phyloP scores from a whole-genome alignment of 2,113 vertebrate genomes.

The Corapipo altera region DNA sequence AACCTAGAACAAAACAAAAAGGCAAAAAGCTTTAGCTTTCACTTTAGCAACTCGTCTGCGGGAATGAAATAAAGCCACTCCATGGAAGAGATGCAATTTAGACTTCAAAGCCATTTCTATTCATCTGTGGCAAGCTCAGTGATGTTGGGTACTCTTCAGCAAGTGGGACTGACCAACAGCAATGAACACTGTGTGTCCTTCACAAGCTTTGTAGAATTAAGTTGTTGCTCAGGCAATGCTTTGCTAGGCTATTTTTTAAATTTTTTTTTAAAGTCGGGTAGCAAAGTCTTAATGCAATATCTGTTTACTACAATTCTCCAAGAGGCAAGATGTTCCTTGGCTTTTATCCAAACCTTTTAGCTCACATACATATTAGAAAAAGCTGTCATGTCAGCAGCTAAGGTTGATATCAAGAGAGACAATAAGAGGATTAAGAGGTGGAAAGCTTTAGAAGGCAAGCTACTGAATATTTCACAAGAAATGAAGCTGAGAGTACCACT shows the following conservation, averaged over 20 bases:
- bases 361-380: slow-evolving; percentile 55
- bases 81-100: background rate
- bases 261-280: background rate
- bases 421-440: slow-evolving; percentile 52
- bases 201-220: background rate
- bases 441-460: slow-evolving; percentile 24
- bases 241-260: background rate
- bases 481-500: background rate
- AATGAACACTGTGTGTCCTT: background rate
- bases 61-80: background rate
- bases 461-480: slow-evolving; percentile 45
- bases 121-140: background rate
- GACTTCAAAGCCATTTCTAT: background rate
- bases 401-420: slow-evolving; percentile 45
- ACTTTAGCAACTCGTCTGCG: background rate
- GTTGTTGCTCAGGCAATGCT: background rate
- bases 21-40: background rate
- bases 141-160: background rate
- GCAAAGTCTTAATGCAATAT: slow-evolving; percentile 35
- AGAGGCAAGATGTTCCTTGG: slow-evolving; percentile 30
- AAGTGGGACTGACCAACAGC: background rate
- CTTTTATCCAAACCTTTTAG: slow-evolving; percentile 52
- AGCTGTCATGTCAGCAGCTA: slow-evolving; percentile 47
- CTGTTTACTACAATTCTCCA: slow-evolving; percentile 42
- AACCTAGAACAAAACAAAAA: background rate